A percentile compares a stretch with the other conserved stretches of the same genome.
Evolutionary conservation across 2,113 vertebrate genomes (phyloP).

Genomic region (Otus sunia): DNA sequence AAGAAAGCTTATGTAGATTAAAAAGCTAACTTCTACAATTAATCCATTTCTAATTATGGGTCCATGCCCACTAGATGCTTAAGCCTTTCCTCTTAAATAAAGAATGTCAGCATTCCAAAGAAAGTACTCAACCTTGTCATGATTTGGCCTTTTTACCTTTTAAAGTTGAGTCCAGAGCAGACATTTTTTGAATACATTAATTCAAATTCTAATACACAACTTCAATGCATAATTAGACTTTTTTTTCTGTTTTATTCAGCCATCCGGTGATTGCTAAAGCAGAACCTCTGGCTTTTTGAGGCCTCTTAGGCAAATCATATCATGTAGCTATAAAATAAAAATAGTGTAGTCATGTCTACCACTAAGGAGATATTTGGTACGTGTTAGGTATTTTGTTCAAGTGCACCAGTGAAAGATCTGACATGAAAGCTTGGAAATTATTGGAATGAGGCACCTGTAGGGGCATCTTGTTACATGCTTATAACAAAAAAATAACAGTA

Average conservation of each 20-base stretch:
- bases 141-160: background rate
- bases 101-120: background rate
- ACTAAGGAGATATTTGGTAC: background rate
- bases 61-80: background rate
- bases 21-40: background rate
- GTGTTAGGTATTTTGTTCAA: background rate
- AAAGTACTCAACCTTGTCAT: background rate
- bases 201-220: background rate
- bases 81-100: background rate
- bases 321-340: background rate
- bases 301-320: background rate
- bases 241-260: background rate
- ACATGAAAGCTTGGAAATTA: background rate
- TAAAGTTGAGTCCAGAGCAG: background rate
- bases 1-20: background rate
- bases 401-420: background rate
- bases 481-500: background rate
- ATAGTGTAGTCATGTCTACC: background rate
- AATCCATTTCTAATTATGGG: background rate
- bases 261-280: background rate
- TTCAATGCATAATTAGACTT: background rate
- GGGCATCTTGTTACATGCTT: background rate
- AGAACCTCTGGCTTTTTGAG: background rate
- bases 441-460: background rate
- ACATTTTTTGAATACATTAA: background rate